Base-by-base conservation (phyloP, 2,888 invertebrate species). In the Beris chalybata region DNA sequence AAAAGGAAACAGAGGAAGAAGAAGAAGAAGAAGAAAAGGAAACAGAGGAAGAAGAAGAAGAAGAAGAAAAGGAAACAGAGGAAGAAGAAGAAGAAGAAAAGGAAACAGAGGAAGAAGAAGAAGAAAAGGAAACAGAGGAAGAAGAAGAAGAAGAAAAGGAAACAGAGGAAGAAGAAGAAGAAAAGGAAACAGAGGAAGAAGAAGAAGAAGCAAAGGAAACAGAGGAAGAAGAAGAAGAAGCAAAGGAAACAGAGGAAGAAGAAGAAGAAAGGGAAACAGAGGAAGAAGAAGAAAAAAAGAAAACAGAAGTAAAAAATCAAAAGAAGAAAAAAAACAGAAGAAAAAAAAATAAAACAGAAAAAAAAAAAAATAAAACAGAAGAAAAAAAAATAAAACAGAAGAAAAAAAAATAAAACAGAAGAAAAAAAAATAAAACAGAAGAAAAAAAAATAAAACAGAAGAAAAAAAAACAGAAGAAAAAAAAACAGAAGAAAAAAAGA, bases 181-280 rank as follows among this genome's bases (percentile, higher is more conserved):
- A 22, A 22, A 22, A 22, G 22, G 22, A 22, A 22, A 22, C 22
- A 22, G 3, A 22, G 3, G 22, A 22, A 2, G 3, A 22, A 22
- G 22, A 48, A 38, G 31, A 29, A 4, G 4, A 4, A 29, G 2
- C 1, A 22, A 22, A 22, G 22, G 1, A 22, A 22, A 22, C 22
- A 22, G 3, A 22, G 3, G 22, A 3, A 22, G 3, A 22, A 66
- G 58, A 50, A 52, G 65, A 69, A 72, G 69, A 69, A 55, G 66
- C 52, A 22, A 22, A 22, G 22, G 22, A 22, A 22, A 22, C 22
- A 22, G 3, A 22, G 3, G 22, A 22, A 2, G 3, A 22, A 22
- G 11, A 29, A 4, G 4, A 4, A 29, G 2, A 22, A 22, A 22
- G 3, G 22, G 1, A 22, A 22, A 22, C 22, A 11, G 44, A 11